Percentiles rank a stretch among this genome's conserved stretches.
Conservation (phyloP, 2,888 invertebrate genomes). For the Mimumesa dahlbomi region DNA sequence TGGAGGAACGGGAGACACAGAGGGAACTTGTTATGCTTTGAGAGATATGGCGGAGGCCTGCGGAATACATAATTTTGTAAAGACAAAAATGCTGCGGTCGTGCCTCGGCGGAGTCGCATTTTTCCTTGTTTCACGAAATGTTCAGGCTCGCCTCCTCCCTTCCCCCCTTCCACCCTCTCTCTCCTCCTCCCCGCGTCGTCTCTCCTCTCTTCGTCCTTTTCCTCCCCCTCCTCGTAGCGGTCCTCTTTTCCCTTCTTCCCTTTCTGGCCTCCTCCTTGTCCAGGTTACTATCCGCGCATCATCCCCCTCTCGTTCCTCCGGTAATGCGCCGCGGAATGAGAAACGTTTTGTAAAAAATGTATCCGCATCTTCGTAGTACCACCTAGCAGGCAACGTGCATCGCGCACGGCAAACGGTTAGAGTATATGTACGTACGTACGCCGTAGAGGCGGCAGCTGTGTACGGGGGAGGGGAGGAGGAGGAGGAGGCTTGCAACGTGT, state of each 20-base stretch:
- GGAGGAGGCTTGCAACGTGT: too few species aligned
- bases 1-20: conserved; percentile 68
- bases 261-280: conserved; percentile 64
- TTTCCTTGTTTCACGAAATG: conserved; percentile 80
- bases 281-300: conserved; percentile 59
- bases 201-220: conserved; percentile 26
- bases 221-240: too few species aligned
- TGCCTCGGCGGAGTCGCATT: conserved; percentile 78
- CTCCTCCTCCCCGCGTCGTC: conserved; percentile 37
- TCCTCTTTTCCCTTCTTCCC: conserved; percentile 29
- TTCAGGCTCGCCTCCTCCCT: conserved; percentile 68
- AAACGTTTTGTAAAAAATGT: conserved; percentile 77
- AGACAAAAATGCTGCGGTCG: conserved; percentile 80
- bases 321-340: conserved; percentile 78
- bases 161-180: conserved; percentile 44
- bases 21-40: conserved; percentile 80
- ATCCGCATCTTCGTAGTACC: conserved; percentile 73
- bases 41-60: conserved; percentile 79
- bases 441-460: conserved; percentile 21
- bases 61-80: conserved; percentile 81
- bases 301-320: conserved; percentile 71
- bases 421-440: background rate
- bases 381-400: conserved; percentile 43
- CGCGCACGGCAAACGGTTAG: conserved; percentile 4
- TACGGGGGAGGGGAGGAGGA: too few species aligned